Percentiles rank a stretch among this genome's conserved stretches.
Evolutionary conservation across 2,113 vertebrate species (phyloP).

Genomic region (Probosciger aterrimus): DNA sequence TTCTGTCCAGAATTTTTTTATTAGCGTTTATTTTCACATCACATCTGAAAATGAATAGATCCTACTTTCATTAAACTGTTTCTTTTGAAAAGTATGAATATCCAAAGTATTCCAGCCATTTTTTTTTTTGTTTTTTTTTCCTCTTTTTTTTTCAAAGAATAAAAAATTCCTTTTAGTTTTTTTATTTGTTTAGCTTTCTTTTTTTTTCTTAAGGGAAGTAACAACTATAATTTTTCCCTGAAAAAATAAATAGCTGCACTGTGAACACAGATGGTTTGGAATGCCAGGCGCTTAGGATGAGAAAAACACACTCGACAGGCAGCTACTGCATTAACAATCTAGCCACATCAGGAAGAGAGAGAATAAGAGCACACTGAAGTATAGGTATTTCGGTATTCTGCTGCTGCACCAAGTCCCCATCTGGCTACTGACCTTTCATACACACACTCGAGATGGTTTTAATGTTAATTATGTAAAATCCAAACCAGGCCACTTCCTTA

Average conservation of each 20-base stretch:
- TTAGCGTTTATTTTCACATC: not conserved
- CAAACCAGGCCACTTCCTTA: not conserved
- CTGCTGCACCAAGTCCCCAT: not conserved
- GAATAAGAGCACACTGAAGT: not conserved
- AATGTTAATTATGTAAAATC: not conserved
- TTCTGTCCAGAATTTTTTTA: not conserved
- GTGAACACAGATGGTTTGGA: not conserved
- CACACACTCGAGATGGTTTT: not conserved
- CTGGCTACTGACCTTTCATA: not conserved
- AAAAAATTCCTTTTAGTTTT: not conserved
- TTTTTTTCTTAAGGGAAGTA: not conserved
- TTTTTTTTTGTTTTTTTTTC: not conserved
- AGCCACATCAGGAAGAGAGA: not conserved
- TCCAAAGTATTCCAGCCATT: not conserved
- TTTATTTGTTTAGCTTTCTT: not conserved
- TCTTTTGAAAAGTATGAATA: not conserved
- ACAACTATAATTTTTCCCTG: not conserved
- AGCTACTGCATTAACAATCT: not conserved
- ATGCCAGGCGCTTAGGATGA: not conserved
- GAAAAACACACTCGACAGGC: not conserved
- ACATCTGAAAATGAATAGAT: not conserved
- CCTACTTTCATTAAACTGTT: not conserved
- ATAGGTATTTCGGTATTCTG: not conserved
- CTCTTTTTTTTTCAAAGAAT: not conserved
- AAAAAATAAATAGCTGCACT: not conserved